These are phyloP conservation scores for Enteromius treurensis DNA, from an alignment of 2,797 vertebrate genomes.

Conservation along the genomic window DNA sequence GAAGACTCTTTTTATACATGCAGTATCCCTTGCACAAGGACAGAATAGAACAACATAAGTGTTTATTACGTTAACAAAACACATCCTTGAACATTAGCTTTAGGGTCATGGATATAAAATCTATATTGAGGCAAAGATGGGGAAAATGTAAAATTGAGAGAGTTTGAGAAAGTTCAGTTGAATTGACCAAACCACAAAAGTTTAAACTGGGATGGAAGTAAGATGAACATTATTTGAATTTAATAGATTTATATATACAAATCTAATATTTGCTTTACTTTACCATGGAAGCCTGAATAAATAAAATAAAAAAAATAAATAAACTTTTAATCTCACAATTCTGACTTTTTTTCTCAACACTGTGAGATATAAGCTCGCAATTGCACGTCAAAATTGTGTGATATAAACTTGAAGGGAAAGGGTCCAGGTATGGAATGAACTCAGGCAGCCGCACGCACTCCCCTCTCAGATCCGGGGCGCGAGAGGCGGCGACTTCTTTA, in stretches of 20 bases:
- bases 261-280: background rate
- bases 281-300: background rate
- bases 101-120: background rate
- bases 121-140: background rate
- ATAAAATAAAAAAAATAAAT: too few relatives aligned
- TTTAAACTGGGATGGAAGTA: background rate
- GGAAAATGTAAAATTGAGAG: background rate
- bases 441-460: too few relatives aligned
- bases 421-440: too few relatives aligned
- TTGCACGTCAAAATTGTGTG: too few relatives aligned
- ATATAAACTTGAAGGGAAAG: too few relatives aligned
- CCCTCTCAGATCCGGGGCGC: too few relatives aligned
- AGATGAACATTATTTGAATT: background rate
- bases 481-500: too few relatives aligned
- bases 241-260: background rate
- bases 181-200: background rate
- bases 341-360: too few relatives aligned
- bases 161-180: background rate
- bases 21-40: background rate
- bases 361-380: too few relatives aligned
- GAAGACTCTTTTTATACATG: slow-evolving; percentile 9
- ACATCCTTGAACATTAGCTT: slow-evolving; percentile 3
- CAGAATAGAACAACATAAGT: background rate
- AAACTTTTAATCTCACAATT: too few relatives aligned
- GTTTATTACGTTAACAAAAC: background rate